These are phyloP conservation scores for Ichneumoninae sp. DNA, from an alignment of 2,888 invertebrate species.

Conservation along the genomic window DNA sequence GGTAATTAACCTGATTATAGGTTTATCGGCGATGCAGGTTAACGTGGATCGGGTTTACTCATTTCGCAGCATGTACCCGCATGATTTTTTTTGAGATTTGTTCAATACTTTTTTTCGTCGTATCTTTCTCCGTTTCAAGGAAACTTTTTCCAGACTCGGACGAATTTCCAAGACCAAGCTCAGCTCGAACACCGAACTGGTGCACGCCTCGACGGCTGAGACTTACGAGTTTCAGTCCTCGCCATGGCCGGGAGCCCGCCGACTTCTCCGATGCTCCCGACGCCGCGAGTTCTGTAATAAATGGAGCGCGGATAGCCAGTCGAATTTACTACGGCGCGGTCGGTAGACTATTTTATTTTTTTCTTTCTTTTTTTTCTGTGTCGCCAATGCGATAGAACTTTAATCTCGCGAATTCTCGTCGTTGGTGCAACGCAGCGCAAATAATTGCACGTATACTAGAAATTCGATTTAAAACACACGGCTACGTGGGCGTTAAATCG, in stretches of 20 bases:
- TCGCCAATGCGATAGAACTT: constrained; percentile 10
- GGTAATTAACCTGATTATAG: constrained; percentile 32
- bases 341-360: constrained; percentile 28
- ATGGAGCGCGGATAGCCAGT: constrained; percentile 60
- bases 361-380: neutral
- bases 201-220: constrained; percentile 55
- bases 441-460: neutral
- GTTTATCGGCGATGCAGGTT: neutral
- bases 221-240: constrained; percentile 61
- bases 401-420: constrained; percentile 33
- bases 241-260: constrained; percentile 25
- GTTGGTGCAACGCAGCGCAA: neutral
- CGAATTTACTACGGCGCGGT: constrained; percentile 51
- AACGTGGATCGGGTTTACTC: neutral
- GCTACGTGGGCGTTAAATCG: neutral
- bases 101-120: constrained; percentile 2
- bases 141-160: constrained; percentile 59
- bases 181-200: constrained; percentile 52
- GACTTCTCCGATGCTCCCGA: constrained; percentile 26
- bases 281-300: constrained; percentile 53
- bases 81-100: constrained; percentile 1
- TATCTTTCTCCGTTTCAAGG: constrained; percentile 40
- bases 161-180: constrained; percentile 46
- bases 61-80: neutral
- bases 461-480: neutral